Evolutionary conservation across 2,797 vertebrate genomes (phyloP), one percentile per base, ranked within the genome.

Genomic region (Trachops cirrhosus): DNA sequence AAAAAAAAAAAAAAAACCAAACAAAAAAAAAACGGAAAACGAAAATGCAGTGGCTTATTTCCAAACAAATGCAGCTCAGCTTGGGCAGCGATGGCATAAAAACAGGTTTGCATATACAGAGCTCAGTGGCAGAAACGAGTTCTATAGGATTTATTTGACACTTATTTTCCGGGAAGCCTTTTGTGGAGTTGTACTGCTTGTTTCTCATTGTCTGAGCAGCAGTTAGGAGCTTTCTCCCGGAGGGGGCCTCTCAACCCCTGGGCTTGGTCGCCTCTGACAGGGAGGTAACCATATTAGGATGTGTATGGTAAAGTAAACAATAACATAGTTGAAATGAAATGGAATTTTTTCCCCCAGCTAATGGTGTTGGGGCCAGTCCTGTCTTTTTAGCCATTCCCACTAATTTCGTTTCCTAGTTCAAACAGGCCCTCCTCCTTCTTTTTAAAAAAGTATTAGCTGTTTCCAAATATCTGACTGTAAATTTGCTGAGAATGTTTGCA

Each of bases 251-350:
- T 98, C 98, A 97, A 96, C 97, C 98, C 98, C 97, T 37, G 97
- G 39, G 98, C 98, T 89, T 97, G 97, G 98, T 98, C 54, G 98
- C 98, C 98, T 99, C 94, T 98, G 98, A 99, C 99, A 98, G 98
- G 98, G 99, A 99, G 99, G 99, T 98, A 98, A 99, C 99, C 99
- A 99, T 99, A 99, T 99, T 99, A 99, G 99, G 99, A 99, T 98
- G 99, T 98, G 99, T 98, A 99, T 99, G 99, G 98, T 99, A 99
- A 99, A 99, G 99, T 99, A 99, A 99, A 99, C 99, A 99, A 99
- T 99, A 99, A 99, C 99, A 99, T 98, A 99, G 99, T 99, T 99
- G 99, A 99, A 99, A 99, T 98, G 99, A 99, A 99, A 99, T 99
- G 99, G 99, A 99, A 98, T 99, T 99, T 99, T 97, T 93, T 89